These are phyloP conservation scores for Chlorops oryzae DNA, from an alignment of 1,140 invertebrate genomes.

Conservation along the genomic window DNA sequence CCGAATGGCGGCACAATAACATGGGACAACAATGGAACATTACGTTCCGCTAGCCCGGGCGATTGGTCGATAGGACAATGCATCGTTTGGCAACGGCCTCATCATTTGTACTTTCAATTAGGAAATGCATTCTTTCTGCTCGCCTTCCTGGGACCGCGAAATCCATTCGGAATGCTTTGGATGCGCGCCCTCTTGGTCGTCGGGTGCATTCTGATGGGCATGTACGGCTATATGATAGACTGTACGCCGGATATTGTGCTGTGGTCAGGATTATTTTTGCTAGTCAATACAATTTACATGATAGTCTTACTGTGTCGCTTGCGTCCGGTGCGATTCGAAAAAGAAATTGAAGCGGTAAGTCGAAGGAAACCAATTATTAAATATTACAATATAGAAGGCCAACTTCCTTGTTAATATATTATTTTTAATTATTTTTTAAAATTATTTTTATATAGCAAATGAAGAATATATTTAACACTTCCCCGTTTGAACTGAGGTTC, in stretches of 20 bases:
- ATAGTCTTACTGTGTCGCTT: slow-evolving; percentile 73
- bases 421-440: too few species aligned
- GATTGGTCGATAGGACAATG: slow-evolving; percentile 52
- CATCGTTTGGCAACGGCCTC: slow-evolving; percentile 55
- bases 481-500: too few species aligned
- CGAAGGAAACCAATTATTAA: too few species aligned
- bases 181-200: slow-evolving; percentile 68
- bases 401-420: too few species aligned
- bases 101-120: slow-evolving; percentile 75
- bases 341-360: slow-evolving; percentile 76
- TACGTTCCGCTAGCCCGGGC: slow-evolving; percentile 41
- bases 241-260: slow-evolving; percentile 79
- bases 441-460: too few species aligned
- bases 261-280: slow-evolving; percentile 78
- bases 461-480: too few species aligned
- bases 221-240: slow-evolving; percentile 78
- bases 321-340: slow-evolving; percentile 74
- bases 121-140: slow-evolving; percentile 76
- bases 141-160: slow-evolving; percentile 72
- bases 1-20: slow-evolving; percentile 36
- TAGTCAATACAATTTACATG: slow-evolving; percentile 77
- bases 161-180: slow-evolving; percentile 72
- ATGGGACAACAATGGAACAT: slow-evolving; percentile 45
- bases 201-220: slow-evolving; percentile 67
- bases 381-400: too few species aligned